These are phyloP conservation scores for Emydocephalus ijimae DNA, from an alignment of 2,113 vertebrate species.

Conservation along the genomic window DNA sequence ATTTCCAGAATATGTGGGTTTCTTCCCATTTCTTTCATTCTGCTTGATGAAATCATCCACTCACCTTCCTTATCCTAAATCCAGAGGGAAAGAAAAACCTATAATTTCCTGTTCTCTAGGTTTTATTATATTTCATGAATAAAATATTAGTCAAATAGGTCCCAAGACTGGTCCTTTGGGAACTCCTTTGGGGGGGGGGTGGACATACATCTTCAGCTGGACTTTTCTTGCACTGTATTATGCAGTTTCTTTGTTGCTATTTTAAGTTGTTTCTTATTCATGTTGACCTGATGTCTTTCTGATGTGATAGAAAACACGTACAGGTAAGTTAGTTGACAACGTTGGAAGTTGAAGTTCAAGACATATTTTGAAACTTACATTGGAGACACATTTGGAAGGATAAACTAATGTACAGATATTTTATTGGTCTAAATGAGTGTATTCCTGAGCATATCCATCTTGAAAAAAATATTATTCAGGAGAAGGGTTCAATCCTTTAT, in stretches of 20 bases:
- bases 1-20: background rate
- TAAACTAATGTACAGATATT: background rate
- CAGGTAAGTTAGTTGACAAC: background rate
- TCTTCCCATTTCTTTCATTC: background rate
- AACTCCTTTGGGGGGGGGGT: background rate
- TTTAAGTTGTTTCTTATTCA: background rate
- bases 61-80: background rate
- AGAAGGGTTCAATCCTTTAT: background rate
- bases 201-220: background rate
- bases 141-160: background rate
- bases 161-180: background rate
- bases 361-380: background rate
- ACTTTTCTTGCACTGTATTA: background rate
- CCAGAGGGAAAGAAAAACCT: background rate
- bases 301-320: background rate
- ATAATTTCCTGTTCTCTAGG: background rate
- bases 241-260: background rate
- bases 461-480: background rate
- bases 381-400: background rate
- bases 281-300: background rate
- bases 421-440: background rate
- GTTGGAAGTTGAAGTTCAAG: background rate
- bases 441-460: background rate
- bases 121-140: background rate
- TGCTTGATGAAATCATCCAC: background rate